Conservation (phyloP, 2,888 invertebrate genomes). For the Dryococelus australis region DNA sequence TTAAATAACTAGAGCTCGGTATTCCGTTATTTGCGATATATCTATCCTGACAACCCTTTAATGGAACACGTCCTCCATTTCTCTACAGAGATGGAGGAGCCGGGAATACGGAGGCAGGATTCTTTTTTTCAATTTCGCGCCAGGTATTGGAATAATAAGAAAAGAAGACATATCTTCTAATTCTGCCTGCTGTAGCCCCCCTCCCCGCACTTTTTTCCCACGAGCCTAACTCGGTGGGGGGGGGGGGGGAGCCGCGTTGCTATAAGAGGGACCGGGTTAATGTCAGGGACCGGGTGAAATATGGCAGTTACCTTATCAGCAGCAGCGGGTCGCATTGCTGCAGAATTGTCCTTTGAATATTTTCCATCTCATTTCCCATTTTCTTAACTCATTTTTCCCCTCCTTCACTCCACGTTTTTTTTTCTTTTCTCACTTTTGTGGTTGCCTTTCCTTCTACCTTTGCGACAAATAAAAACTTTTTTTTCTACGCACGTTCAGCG, state of each 20-base stretch:
- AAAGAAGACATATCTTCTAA: constrained; percentile 1
- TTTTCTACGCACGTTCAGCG: not conserved
- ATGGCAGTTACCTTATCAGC: constrained; percentile 30
- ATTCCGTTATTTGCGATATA: constrained; percentile 29
- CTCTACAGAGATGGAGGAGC: not conserved
- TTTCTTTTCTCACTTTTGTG: constrained; percentile 18
- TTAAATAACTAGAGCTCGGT: not conserved
- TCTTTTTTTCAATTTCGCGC: not conserved
- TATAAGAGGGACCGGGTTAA: constrained; percentile 33
- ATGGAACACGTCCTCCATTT: not conserved
- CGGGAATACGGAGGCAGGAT: not conserved
- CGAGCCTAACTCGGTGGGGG: too few relatives aligned
- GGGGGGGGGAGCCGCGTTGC: not conserved
- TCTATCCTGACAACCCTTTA: too few relatives aligned
- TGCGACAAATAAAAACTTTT: not conserved
- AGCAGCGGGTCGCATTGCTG: constrained; percentile 33
- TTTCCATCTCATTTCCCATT: constrained; percentile 38
- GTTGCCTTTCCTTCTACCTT: not conserved
- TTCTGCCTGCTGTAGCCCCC: not conserved
- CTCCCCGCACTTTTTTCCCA: too few relatives aligned
- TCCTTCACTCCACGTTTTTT: not conserved
- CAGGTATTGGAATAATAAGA: constrained; percentile 11
- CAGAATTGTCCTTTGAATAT: constrained; percentile 39
- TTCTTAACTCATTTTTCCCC: constrained; percentile 38
- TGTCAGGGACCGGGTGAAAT: constrained; percentile 38